Base-by-base conservation (phyloP, 2,888 invertebrate genomes). In the Drosophila mercatorum region DNA sequence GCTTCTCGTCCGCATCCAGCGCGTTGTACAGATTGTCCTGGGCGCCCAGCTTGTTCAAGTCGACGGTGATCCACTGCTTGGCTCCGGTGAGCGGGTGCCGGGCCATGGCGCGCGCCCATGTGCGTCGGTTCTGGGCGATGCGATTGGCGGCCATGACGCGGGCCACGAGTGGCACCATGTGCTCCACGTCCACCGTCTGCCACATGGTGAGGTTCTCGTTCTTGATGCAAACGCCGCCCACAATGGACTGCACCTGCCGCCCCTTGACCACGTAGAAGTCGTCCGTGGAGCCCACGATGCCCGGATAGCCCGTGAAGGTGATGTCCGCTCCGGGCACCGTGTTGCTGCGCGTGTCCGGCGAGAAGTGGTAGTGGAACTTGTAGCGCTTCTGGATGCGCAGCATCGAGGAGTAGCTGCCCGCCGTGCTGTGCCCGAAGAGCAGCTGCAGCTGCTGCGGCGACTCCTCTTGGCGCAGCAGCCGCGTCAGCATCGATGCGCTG, bases 51-150 rank as follows among this genome's bases (percentile, higher is more conserved):
- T 94, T 94, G 57, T 95, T 95, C 88, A 95, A 95, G 91, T 97
- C 96, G 0, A 97, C 94, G 6, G 96, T 94, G 81, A 97, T 94
- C 98, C 98, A 98, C 91, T 98, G 97, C 90, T 97, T 97, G 91
- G 96, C 96, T 68, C 96, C 96, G 49, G 97, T 97, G 17, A 96
- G 96, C 40, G 97, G 96, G 93, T 97, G 95, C 8, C 93, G 93
- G 0, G 95, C 94, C 86, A 98, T 95, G 2, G 94, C 92, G 47
- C 94, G 94, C 0, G 95, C 95, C 98, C 98, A 98, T 5, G 95
- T 94, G 64, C 94, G 93, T 1, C 96, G 96, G 84, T 95, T 95
- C 8, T 93, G 93, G 0, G 97, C 95, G 58, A 98, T 93, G 72
- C 97, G 95, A 93, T 97, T 98, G 10, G 98, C 96, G 0, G 97